A percentile compares a stretch with the other conserved stretches of the same genome.
phyloP scores from a whole-genome alignment of 2,888 invertebrate species.

The Ophonus ardosiacus region DNA sequence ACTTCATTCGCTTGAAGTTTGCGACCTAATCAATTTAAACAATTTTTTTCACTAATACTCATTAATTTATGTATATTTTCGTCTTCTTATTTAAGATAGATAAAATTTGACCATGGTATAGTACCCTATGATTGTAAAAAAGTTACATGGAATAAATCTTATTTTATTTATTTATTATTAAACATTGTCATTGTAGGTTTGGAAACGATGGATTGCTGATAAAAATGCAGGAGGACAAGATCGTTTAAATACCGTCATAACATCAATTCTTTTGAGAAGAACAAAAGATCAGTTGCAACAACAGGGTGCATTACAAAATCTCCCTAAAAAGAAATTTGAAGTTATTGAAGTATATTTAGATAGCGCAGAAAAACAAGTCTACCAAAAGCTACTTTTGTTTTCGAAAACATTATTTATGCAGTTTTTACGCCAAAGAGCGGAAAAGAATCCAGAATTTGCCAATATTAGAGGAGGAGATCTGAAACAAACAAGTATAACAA shows the following conservation, averaged over 20 bases:
- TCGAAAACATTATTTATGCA: slow-evolving; percentile 87
- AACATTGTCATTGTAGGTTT: slow-evolving; percentile 79
- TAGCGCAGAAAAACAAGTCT: slow-evolving; percentile 85
- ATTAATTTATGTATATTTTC: too few species aligned
- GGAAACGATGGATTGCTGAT: slow-evolving; percentile 95
- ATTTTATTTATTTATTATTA: too few species aligned
- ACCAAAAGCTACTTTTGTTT: slow-evolving; percentile 85
- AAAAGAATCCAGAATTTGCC: slow-evolving; percentile 77
- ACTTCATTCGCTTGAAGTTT: too few species aligned
- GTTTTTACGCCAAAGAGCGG: slow-evolving; percentile 86
- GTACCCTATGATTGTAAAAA: too few species aligned
- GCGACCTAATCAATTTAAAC: too few species aligned
- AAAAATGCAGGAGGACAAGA: slow-evolving; percentile 87
- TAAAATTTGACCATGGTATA: too few species aligned
- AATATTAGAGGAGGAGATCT: slow-evolving; percentile 16
- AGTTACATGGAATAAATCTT: too few species aligned
- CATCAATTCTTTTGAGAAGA: slow-evolving; percentile 89
- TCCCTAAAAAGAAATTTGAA: slow-evolving; percentile 81
- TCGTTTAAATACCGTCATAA: slow-evolving; percentile 90
- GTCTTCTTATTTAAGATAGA: too few species aligned
- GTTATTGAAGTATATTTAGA: slow-evolving; percentile 81
- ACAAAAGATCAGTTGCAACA: slow-evolving; percentile 89
- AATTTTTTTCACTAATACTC: too few species aligned
- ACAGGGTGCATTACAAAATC: slow-evolving; percentile 79
- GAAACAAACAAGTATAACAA: slow-evolving; percentile 21